phyloP scores from a whole-genome alignment of 2,113 vertebrate species.

The Phyllostomus hastatus region DNA sequence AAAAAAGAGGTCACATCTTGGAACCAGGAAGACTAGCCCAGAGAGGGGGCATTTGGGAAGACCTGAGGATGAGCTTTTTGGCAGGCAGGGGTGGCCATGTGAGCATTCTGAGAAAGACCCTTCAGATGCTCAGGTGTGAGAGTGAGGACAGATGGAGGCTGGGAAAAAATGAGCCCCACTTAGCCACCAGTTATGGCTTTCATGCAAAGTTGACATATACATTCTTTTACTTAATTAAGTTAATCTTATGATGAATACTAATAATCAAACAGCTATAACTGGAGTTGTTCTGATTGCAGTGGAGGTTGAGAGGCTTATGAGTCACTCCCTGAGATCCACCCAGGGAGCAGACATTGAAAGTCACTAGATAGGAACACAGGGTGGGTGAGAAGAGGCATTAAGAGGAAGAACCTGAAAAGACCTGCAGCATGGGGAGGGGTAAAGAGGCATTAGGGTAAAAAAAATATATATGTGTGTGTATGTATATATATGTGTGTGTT shows the following conservation, averaged over 20 bases:
- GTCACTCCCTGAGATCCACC: background rate
- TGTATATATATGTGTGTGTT: background rate
- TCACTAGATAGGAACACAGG: background rate
- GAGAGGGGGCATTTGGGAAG: background rate
- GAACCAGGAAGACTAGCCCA: background rate
- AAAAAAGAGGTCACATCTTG: background rate
- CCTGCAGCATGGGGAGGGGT: background rate
- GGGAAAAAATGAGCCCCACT: background rate
- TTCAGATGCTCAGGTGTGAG: background rate
- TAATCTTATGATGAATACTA: background rate
- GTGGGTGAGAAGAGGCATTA: background rate
- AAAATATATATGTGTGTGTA: background rate
- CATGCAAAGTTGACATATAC: background rate
- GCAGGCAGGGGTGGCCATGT: background rate
- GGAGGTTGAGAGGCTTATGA: background rate
- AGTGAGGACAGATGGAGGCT: background rate
- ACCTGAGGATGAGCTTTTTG: background rate
- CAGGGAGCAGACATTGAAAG: background rate
- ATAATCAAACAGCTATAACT: background rate
- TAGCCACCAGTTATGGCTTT: background rate
- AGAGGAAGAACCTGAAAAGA: background rate
- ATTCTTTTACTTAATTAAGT: background rate
- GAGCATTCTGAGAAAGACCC: background rate
- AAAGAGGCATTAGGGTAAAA: background rate
- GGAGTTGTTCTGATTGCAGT: background rate